Evolutionary conservation across 2,888 invertebrate genomes (phyloP), one percentile per base, ranked within the genome.

Genomic region (Andricus quercusramuli): DNA sequence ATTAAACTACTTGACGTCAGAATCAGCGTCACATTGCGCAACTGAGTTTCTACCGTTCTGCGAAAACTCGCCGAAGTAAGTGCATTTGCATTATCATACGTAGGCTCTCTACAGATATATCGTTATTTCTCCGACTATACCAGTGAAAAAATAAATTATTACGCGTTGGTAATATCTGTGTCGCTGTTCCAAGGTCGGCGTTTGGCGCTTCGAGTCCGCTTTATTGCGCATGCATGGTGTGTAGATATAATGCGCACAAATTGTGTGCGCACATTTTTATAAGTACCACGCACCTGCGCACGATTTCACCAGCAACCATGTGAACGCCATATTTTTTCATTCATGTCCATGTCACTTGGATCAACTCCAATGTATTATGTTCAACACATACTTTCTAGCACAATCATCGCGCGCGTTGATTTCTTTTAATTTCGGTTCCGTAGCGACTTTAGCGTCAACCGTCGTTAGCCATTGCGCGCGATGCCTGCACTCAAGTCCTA

Each of bases 61-160:
- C 88, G 84, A 85, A 84, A 88, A 88, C 88, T 87, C 90, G 90
- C 87, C 74, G 87, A 90, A 89, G 88, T 90, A 90, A 90, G 91
- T 90, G 90, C 90, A 90, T 90, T 83, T 88, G 89, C 89, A 90
- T 91, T 87, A 90, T 91, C 90, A 91, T 92, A 92, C 90, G 90
- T 92, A 92, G 91, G 91, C 91, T 92, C 92, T 92, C 74, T 74
- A 74, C 74, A 74, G 74, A 79, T 79, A 81, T 79, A 78, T 83
- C 77, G 81, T 84, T 84, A 83, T 67, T 84, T 86, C 83, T 91
- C 83, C 87, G 89, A 88, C 90, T 91, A 91, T 89, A 89, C 91
- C 90, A 92, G 92, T 93, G 93, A 92, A 93, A 93, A 93, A 93
- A 93, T 93, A 93, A 93, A 92, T 92, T 92, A 91, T 92, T 91